These are phyloP conservation scores for Cyaniris semiargus DNA, from an alignment of 2,888 invertebrate genomes.

Conservation along the genomic window DNA sequence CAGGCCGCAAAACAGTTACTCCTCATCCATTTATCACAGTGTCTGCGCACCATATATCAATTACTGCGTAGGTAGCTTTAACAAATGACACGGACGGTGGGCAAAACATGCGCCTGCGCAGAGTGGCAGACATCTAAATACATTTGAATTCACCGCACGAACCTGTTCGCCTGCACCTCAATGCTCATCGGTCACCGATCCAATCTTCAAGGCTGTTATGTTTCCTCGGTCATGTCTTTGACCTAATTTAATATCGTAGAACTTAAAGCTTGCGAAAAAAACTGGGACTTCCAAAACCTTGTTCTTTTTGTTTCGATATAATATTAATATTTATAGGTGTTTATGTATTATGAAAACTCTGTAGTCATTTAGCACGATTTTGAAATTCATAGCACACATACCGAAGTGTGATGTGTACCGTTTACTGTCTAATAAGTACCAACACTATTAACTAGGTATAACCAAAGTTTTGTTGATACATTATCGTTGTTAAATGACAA, in stretches of 20 bases:
- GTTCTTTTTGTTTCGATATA: too few species aligned
- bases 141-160: constrained; percentile 21
- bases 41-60: constrained; percentile 19
- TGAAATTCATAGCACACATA: too few species aligned
- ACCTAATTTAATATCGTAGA: constrained; percentile 6
- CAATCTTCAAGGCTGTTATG: constrained; percentile 27
- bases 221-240: constrained; percentile 16
- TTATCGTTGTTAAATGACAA: too few species aligned
- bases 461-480: too few species aligned
- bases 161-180: constrained; percentile 21
- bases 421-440: too few species aligned
- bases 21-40: not conserved
- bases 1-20: not conserved
- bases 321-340: too few species aligned
- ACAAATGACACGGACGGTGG: constrained; percentile 22
- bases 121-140: constrained; percentile 25
- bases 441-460: too few species aligned
- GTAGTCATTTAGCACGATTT: too few species aligned
- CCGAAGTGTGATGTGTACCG: too few species aligned
- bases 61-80: constrained; percentile 20
- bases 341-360: too few species aligned
- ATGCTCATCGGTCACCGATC: constrained; percentile 22
- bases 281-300: not conserved
- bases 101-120: constrained; percentile 25
- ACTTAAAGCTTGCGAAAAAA: not conserved